phyloP scores from a whole-genome alignment of 2,888 invertebrate species.

The Philonicus albiceps region DNA sequence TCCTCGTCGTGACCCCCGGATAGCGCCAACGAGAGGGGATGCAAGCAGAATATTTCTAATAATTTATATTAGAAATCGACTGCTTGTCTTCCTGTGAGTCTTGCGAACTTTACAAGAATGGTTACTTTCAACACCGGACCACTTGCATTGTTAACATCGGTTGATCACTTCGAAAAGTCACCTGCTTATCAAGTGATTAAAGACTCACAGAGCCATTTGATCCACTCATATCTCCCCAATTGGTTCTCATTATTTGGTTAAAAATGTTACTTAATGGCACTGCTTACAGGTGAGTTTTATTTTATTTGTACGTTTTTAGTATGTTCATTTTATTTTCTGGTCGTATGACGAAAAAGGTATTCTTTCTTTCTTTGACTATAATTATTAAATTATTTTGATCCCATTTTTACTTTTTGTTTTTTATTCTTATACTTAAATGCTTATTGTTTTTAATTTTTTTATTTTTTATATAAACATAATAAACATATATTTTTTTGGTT shows the following conservation, averaged over 20 bases:
- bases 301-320: too few relatives aligned
- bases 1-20: constrained; percentile 29
- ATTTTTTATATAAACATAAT: too few relatives aligned
- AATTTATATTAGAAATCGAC: background rate
- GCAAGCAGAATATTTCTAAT: background rate
- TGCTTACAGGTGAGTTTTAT: background rate
- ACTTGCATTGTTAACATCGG: background rate
- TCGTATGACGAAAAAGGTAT: background rate
- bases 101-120: background rate
- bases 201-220: background rate
- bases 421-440: too few relatives aligned
- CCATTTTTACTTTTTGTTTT: background rate
- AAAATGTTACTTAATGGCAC: background rate
- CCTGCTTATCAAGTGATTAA: background rate
- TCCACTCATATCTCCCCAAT: background rate
- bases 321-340: too few relatives aligned
- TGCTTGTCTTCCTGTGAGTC: background rate
- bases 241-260: background rate
- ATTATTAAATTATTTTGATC: too few relatives aligned
- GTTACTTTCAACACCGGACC: background rate
- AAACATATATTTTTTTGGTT: too few relatives aligned
- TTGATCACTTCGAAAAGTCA: background rate
- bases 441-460: too few relatives aligned
- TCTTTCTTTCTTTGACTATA: background rate
- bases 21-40: constrained; percentile 22